Conservation (phyloP, 2,113 vertebrate genomes). For the Oncorhynchus nerka region DNA sequence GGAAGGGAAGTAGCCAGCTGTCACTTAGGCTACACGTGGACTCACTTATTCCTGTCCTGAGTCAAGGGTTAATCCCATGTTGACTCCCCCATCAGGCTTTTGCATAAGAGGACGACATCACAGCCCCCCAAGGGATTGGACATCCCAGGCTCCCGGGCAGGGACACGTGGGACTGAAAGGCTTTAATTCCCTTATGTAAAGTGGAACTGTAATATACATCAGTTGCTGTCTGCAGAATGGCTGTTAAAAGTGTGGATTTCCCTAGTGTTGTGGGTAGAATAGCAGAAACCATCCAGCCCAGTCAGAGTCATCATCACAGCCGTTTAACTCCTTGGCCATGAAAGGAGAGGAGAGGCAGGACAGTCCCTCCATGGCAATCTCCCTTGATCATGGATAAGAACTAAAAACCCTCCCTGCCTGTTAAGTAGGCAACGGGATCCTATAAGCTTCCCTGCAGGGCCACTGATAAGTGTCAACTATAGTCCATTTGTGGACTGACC, state of each 20-base stretch:
- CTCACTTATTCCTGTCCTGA: conserved; percentile 66
- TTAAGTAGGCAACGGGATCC: background rate
- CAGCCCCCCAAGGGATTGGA: conserved; percentile 53
- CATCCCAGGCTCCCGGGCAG: conserved; percentile 14
- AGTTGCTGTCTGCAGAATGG: conserved; percentile 46
- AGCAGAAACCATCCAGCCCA: background rate
- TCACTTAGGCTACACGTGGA: no score
- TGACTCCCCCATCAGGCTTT: conserved; percentile 63
- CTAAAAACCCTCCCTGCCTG: background rate
- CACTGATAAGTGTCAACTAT: background rate
- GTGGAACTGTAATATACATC: conserved; percentile 66
- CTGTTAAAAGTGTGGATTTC: conserved; percentile 66
- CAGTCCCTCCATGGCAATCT: background rate
- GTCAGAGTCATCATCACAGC: background rate
- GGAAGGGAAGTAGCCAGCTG: conserved; percentile 12
- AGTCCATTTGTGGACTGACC: background rate
- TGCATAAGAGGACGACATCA: conserved; percentile 76
- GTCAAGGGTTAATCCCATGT: conserved; percentile 70
- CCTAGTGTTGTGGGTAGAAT: conserved; percentile 7
- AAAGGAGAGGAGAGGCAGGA: no score
- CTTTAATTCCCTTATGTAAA: conserved; percentile 79
- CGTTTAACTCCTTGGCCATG: background rate
- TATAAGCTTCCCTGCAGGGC: background rate
- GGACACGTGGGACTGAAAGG: conserved; percentile 51
- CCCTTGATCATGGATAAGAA: background rate